Conservation (phyloP, 2,797 vertebrate species). For the Hypotaenidia okinawae region DNA sequence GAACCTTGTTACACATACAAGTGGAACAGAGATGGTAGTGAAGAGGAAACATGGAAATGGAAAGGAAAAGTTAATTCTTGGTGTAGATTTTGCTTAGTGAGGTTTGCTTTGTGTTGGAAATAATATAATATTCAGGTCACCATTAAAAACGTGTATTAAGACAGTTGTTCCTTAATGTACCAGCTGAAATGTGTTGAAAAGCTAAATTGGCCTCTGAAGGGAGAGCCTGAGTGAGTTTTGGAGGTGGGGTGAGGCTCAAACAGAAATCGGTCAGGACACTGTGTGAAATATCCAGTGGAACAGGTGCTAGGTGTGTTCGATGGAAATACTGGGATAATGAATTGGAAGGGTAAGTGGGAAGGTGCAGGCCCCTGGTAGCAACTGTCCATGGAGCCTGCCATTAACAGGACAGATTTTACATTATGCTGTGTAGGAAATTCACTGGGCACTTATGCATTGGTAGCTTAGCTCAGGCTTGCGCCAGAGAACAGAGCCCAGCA, state of each 20-base stretch:
- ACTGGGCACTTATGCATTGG: fast-evolving
- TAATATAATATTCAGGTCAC: not conserved
- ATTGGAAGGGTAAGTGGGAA: too few relatives aligned
- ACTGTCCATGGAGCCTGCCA: fast-evolving
- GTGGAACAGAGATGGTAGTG: not conserved
- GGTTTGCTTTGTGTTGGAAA: not conserved
- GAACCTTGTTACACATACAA: fast-evolving
- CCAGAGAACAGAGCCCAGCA: not conserved
- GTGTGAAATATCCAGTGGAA: not conserved
- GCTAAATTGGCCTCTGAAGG: not conserved
- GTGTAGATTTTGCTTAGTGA: not conserved
- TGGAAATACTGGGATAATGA: not conserved
- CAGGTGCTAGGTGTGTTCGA: not conserved
- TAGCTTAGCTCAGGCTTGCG: not conserved
- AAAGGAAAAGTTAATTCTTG: not conserved
- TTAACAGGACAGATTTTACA: not conserved
- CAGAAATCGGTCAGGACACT: not conserved
- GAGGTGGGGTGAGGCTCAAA: not conserved
- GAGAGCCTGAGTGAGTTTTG: not conserved
- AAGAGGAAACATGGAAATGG: not conserved
- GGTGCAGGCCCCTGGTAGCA: not conserved
- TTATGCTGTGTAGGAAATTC: fast-evolving
- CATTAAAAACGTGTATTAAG: not conserved
- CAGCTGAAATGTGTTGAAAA: too few relatives aligned
- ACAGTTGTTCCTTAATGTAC: not conserved